These are phyloP conservation scores for Gryon sp. DNA, from an alignment of 1,140 invertebrate species.

Conservation along the genomic window DNA sequence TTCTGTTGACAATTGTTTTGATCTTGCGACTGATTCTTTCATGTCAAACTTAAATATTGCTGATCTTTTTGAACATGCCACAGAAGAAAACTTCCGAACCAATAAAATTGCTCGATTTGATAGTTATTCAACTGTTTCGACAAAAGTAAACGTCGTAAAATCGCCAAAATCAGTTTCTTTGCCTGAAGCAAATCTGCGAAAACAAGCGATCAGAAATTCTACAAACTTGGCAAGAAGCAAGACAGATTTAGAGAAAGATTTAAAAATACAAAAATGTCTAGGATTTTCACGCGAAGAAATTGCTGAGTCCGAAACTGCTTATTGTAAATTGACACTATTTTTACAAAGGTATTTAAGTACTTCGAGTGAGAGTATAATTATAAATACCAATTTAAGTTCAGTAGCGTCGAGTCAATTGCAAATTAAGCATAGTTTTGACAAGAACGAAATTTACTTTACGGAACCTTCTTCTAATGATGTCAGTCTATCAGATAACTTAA, in stretches of 20 bases:
- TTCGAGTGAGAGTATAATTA: neutral
- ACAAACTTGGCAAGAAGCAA: neutral
- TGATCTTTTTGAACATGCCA: constrained; percentile 6
- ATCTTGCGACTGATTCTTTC: constrained; percentile 31
- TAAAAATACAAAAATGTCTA: no score
- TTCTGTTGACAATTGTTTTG: constrained; percentile 41
- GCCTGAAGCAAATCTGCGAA: constrained; percentile 25
- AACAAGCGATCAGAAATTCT: constrained; percentile 34
- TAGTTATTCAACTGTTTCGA: neutral
- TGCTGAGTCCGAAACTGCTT: no score
- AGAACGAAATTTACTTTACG: constrained; percentile 25
- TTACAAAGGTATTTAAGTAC: neutral
- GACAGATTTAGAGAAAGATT: neutral
- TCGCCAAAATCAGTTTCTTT: constrained; percentile 13
- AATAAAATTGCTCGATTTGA: neutral
- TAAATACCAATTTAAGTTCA: neutral
- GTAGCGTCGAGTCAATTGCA: constrained; percentile 5
- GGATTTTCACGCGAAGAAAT: constrained; percentile 34
- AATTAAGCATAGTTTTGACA: constrained; percentile 7
- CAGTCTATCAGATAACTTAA: neutral
- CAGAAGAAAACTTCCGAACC: neutral
- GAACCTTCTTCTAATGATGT: constrained; percentile 2
- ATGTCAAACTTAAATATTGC: constrained; percentile 33
- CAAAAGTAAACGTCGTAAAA: neutral
- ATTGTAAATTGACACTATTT: no score